Base-by-base conservation (phyloP, 2,113 vertebrate genomes). In the Oreotragus oreotragus region DNA sequence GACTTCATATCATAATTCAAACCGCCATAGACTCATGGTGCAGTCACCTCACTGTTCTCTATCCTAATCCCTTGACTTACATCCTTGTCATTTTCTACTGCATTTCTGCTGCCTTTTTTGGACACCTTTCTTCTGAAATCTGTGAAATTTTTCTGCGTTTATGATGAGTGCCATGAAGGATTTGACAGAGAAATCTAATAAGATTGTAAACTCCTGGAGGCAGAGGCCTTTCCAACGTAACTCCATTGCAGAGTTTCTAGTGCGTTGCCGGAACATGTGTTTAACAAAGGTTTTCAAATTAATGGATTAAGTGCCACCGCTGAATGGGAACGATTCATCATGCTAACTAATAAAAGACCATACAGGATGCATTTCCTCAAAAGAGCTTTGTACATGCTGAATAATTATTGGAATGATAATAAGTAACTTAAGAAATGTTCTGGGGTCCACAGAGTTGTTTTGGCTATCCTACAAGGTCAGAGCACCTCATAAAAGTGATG, bases 281-380 rank as follows among this genome's bases (percentile, higher is more conserved):
- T 96, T 90, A 81, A 98, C 55, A 95, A 94, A 96, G 84, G 85
- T 80, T 95, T 97, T 95, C 92, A 90, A 97, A 97, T 96, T 30
- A 96, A 96, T 58, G 90, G 90, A 95, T 96, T 95, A 88, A 95
- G 93, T 30, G 14, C 85, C 33, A 58, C 73, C 17, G 5, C 85
- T 83, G 91, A 96, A 97, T 64, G 51, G 62, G 57, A 96, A 95
- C 90, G 90, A 97, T 96, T 88, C 94, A 95, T 97, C 57, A 13
- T 39, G 62, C 90, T 76, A 92, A 85, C 90, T 90, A 91, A 92
- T 90, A 94, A 95, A 95, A 89, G 77, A 91, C 89, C 14, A 47
- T 53, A 33, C 21, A 94, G 70, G 87, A 84, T 90, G 30, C 90
- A 77, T 95, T 95, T 95, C 60, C 36, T 85, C 66, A 85, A 80